phyloP scores from a whole-genome alignment of 1,140 invertebrate species.

The Aricia agestis region DNA sequence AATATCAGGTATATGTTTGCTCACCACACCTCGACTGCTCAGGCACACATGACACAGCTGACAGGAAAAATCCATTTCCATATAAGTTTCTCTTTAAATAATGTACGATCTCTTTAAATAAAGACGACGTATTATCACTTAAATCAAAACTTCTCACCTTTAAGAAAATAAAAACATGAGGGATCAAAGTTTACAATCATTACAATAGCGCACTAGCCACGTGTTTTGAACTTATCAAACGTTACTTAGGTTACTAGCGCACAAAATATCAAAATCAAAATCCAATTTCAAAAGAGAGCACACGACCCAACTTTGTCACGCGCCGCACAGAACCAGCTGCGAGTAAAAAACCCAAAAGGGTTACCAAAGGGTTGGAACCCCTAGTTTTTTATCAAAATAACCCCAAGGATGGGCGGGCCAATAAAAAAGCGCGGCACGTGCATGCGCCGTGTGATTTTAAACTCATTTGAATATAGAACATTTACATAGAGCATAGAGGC shows the following conservation, averaged over 20 bases:
- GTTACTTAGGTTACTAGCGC: background rate
- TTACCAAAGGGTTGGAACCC: constrained; percentile 38
- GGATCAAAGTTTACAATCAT: no score
- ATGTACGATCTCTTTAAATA: no score
- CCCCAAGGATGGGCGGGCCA: constrained; percentile 54
- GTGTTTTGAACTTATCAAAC: background rate
- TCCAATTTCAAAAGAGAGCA: constrained; percentile 4
- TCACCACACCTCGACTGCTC: constrained; percentile 5
- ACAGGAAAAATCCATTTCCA: no score
- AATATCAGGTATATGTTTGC: constrained; percentile 18
- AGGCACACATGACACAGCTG: background rate
- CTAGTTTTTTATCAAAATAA: constrained; percentile 34
- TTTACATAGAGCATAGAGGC: constrained; percentile 52
- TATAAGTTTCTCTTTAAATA: no score
- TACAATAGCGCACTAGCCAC: no score
- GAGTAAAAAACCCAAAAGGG: constrained; percentile 60
- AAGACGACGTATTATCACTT: no score
- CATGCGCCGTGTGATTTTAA: constrained; percentile 71
- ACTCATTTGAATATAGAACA: constrained; percentile 70
- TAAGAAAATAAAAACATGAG: no score
- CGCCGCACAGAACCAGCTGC: constrained; percentile 61
- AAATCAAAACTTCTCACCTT: no score
- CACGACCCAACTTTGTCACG: constrained; percentile 45
- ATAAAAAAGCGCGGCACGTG: constrained; percentile 60
- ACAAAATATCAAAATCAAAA: background rate